Evolutionary conservation across 2,888 invertebrate species (phyloP), one percentile per base, ranked within the genome.

Genomic region (Rutpela maculata): DNA sequence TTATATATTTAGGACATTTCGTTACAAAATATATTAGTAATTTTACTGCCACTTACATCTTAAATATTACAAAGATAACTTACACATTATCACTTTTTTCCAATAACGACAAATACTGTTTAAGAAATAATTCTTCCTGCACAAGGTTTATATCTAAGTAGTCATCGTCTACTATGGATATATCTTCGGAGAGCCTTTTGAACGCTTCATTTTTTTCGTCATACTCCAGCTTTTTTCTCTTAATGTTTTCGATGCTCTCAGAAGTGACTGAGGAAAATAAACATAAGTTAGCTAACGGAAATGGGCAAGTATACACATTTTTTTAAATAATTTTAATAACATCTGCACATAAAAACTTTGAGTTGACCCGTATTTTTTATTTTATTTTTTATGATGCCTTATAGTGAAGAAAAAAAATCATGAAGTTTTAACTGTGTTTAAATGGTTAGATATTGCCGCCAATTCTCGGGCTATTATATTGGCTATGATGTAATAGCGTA

Each of bases 81-180:
- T 70, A 35, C 15, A 38, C 57, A 56, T 63, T 55, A 19, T 59
- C 17, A 55, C 59, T 57, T 73, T 87, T 85, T 77, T 88, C 84
- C 31, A 94, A 90, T 66, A 94, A 88, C 0, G 91, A 91, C 87
- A 93, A 92, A 89, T 95, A 95, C 86, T 94, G 93, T 17, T 89
- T 91, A 1, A 95, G 91, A 85, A 94, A 93, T 50, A 92, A 90
- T 84, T 94, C 93, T 87, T 96, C 96, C 79, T 95, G 93, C 0
- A 91, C 88, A 18, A 96, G 90, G 0, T 93, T 92, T 18, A 95
- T 89, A 89, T 96, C 95, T 74, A 96, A 90, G 86, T 96, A 94
- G 81, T 95, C 95, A 82, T 95, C 94, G 56, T 95, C 95, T 0
- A 91, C 89, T 60, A 89, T 88, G 5, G 90, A 88, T 57, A 92